These are phyloP conservation scores for Mus pahari DNA, from an alignment of 2,113 vertebrate species.

Conservation along the genomic window DNA sequence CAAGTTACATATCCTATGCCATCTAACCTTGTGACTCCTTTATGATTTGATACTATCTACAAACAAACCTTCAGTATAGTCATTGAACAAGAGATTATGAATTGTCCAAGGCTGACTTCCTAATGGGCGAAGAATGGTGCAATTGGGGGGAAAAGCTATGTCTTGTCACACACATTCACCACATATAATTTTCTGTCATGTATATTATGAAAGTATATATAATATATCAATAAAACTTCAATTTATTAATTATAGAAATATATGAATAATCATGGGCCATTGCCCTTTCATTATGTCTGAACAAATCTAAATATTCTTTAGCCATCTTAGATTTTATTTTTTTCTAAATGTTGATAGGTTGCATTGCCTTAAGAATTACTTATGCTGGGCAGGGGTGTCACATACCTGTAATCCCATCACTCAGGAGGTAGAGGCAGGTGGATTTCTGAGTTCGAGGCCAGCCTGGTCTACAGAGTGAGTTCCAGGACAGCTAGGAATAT, in stretches of 20 bases:
- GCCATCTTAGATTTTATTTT: background rate
- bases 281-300: background rate
- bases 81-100: background rate
- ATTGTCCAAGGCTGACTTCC: background rate
- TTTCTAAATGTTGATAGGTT: conserved; percentile 12
- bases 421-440: no score
- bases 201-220: conserved; percentile 9
- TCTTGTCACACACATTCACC: background rate
- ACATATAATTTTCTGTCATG: background rate
- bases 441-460: no score
- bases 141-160: background rate
- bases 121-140: background rate
- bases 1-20: background rate
- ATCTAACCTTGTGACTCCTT: background rate
- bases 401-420: no score
- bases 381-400: no score
- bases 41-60: background rate
- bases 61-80: background rate
- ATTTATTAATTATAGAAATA: background rate
- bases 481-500: no score
- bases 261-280: background rate
- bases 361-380: background rate
- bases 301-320: background rate
- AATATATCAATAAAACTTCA: background rate
- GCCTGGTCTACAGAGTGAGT: no score